Evolutionary conservation across 2,113 vertebrate genomes (phyloP).

Genomic region (Meriones unguiculatus): DNA sequence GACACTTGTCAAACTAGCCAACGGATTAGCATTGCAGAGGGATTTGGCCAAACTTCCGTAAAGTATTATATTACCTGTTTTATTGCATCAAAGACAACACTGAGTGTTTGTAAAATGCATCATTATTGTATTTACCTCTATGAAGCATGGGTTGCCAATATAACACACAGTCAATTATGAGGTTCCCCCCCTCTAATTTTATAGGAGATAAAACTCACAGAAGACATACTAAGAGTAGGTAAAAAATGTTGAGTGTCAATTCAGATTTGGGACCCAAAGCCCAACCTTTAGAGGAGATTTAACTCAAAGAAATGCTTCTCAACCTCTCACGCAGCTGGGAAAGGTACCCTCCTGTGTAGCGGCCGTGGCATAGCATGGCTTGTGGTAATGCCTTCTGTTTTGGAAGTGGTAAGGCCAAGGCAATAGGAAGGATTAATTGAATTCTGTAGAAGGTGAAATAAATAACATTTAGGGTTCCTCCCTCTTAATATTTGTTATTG

Average conservation of each 20-base stretch:
- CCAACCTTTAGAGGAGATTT: neutral
- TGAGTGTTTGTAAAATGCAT: neutral
- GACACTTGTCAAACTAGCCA: neutral
- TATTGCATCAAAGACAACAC: neutral
- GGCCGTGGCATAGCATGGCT: neutral
- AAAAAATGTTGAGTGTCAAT: neutral
- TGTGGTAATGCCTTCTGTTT: neutral
- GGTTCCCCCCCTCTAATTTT: neutral
- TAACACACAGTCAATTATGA: neutral
- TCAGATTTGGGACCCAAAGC: neutral
- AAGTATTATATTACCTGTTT: constrained; percentile 14
- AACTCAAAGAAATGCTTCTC: neutral
- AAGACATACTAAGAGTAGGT: neutral
- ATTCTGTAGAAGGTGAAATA: neutral
- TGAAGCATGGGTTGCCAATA: neutral
- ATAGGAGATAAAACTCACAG: constrained; percentile 1
- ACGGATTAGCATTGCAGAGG: neutral
- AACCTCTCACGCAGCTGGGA: neutral
- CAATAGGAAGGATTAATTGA: neutral
- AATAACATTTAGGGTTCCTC: neutral
- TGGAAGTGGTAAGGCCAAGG: neutral
- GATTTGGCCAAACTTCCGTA: neutral
- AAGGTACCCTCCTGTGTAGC: neutral
- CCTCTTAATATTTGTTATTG: neutral
- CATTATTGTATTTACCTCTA: neutral